Conservation (phyloP, 2,888 invertebrate species). For the Dryocosmus kuriphilus region DNA sequence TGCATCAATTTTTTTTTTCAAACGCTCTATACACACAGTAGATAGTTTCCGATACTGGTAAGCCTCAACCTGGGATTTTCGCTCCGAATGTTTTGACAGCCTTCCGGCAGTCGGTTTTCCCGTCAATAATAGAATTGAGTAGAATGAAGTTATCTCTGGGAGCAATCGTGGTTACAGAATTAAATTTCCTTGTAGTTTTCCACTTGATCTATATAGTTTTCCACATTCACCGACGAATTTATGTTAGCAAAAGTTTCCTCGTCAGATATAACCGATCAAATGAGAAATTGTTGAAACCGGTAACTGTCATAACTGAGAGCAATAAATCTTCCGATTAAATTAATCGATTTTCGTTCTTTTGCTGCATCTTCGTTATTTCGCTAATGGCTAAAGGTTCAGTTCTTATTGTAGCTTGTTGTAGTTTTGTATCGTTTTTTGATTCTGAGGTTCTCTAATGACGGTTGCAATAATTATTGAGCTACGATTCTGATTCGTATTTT, state of each 20-base stretch:
- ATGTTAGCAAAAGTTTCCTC: constrained; percentile 20
- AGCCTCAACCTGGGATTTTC: constrained; percentile 38
- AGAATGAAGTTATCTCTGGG: constrained; percentile 1
- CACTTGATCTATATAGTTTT: constrained; percentile 12
- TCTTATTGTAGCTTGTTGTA: constrained; percentile 9
- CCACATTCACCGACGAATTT: not conserved
- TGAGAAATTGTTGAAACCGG: constrained; percentile 14
- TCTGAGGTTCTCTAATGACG: constrained; percentile 9
- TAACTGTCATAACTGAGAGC: constrained; percentile 25
- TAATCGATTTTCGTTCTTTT: constrained; percentile 18
- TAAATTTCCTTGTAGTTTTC: constrained; percentile 31
- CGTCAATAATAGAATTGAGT: constrained; percentile 9
- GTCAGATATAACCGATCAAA: not conserved
- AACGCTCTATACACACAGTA: constrained; percentile 40
- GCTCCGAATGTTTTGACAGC: constrained; percentile 28
- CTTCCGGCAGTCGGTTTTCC: constrained; percentile 28
- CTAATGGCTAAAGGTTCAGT: not conserved
- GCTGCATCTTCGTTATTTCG: constrained; percentile 13
- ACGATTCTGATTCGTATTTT: not conserved
- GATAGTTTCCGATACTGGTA: constrained; percentile 45
- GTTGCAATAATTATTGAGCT: not conserved
- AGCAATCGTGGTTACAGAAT: constrained; percentile 33
- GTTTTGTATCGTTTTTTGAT: constrained; percentile 16
- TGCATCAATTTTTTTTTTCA: constrained; percentile 49
- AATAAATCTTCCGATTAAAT: constrained; percentile 27